Evolutionary conservation across 1,140 invertebrate genomes (phyloP).

Genomic region (Halesus radiatus): DNA sequence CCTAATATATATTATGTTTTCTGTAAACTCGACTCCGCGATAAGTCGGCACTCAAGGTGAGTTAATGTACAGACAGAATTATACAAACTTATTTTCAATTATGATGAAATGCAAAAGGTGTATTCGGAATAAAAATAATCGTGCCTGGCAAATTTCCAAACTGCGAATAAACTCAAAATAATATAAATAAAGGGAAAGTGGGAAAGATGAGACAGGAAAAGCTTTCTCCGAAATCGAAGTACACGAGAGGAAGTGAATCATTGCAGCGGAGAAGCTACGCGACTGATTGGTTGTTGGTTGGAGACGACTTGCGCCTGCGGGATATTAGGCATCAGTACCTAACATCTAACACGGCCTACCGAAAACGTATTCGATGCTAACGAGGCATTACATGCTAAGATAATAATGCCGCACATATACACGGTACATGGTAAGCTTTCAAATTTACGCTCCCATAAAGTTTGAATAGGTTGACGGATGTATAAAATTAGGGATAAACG

Average conservation of each 20-base stretch:
- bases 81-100: constrained; percentile 29
- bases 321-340: background rate
- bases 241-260: background rate
- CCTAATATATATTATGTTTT: background rate
- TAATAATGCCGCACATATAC: too few relatives aligned
- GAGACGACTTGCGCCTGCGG: background rate
- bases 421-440: background rate
- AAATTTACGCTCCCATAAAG: constrained; percentile 8
- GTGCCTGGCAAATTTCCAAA: constrained; percentile 45
- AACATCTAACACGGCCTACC: background rate
- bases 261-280: background rate
- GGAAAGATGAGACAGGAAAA: constrained; percentile 13
- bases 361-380: background rate
- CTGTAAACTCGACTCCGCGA: background rate
- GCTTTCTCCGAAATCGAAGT: background rate
- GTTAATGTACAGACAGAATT: background rate
- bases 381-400: background rate
- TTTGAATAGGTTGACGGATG: constrained; percentile 10
- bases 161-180: constrained; percentile 52
- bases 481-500: constrained; percentile 5
- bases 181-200: constrained; percentile 29
- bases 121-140: constrained; percentile 49
- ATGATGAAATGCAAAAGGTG: constrained; percentile 30
- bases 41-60: background rate
- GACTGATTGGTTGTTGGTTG: background rate